Percentiles rank a stretch among this genome's conserved stretches.
Evolutionary conservation across 2,888 invertebrate genomes (phyloP).

Genomic region (Malthinus seriepunctatus): DNA sequence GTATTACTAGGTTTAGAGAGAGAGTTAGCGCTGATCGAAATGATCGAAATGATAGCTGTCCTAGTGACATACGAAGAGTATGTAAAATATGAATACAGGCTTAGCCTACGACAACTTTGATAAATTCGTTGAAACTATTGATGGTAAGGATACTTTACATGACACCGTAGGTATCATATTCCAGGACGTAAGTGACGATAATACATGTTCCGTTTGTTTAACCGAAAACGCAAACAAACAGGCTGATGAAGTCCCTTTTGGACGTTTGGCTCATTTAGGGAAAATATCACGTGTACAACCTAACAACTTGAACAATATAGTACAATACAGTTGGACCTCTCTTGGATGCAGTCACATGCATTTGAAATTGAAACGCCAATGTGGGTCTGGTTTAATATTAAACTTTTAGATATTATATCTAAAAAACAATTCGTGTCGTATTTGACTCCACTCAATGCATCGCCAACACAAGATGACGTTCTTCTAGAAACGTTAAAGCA

Average conservation of each 20-base stretch:
- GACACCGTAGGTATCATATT: slow-evolving; percentile 14
- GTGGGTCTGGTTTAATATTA: slow-evolving; percentile 33
- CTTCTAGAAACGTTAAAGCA: neutral
- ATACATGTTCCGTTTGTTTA: too few relatives aligned
- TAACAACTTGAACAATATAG: neutral
- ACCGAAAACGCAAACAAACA: too few relatives aligned
- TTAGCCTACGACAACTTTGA: slow-evolving; percentile 37
- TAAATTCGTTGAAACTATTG: slow-evolving; percentile 32
- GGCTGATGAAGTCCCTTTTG: neutral
- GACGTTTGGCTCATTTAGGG: neutral
- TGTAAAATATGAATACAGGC: slow-evolving; percentile 22
- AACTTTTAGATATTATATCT: slow-evolving; percentile 12
- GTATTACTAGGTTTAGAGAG: slow-evolving; percentile 19
- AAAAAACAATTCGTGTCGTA: neutral
- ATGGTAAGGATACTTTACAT: slow-evolving; percentile 33
- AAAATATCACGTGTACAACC: neutral
- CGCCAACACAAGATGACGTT: neutral
- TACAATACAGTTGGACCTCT: neutral
- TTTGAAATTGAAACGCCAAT: slow-evolving; percentile 27
- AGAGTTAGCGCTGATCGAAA: slow-evolving; percentile 19
- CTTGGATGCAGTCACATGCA: slow-evolving; percentile 30
- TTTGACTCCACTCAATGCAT: neutral
- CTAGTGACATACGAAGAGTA: slow-evolving; percentile 18
- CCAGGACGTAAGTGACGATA: slow-evolving; percentile 16
- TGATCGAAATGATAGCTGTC: slow-evolving; percentile 22